Evolutionary conservation across 2,797 vertebrate genomes (phyloP).

Genomic region (Catamblyrhynchus diadema): DNA sequence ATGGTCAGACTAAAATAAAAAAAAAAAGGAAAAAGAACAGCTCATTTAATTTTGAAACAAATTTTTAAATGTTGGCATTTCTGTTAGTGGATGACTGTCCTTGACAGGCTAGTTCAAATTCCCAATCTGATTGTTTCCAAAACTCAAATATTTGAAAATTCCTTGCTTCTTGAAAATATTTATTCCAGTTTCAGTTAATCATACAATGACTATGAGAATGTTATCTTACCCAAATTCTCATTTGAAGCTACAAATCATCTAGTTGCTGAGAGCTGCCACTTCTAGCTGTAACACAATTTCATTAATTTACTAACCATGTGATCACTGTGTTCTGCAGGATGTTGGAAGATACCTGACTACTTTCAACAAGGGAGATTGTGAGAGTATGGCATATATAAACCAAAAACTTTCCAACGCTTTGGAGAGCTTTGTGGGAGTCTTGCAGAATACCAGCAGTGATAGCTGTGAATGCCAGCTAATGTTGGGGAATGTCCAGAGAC

Average conservation of each 20-base stretch:
- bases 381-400: background rate
- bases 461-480: constrained; percentile 38
- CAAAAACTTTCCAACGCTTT: background rate
- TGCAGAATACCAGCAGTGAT: background rate
- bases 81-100: background rate
- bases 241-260: background rate
- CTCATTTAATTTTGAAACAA: background rate
- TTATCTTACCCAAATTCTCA: background rate
- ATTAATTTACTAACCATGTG: background rate
- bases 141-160: background rate
- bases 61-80: background rate
- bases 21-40: background rate
- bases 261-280: background rate
- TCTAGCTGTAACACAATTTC: background rate
- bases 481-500: background rate
- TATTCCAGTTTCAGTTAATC: background rate
- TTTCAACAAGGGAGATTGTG: constrained; percentile 20
- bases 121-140: background rate
- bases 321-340: constrained; percentile 26
- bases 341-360: background rate
- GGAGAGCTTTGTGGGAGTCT: background rate
- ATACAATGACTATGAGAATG: background rate
- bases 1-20: background rate
- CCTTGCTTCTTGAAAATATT: background rate
- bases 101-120: background rate